A percentile compares a stretch with the other conserved stretches of the same genome.
Evolutionary conservation across 1,140 invertebrate genomes (phyloP).

Genomic region (Gonioctena quinquepunctata): DNA sequence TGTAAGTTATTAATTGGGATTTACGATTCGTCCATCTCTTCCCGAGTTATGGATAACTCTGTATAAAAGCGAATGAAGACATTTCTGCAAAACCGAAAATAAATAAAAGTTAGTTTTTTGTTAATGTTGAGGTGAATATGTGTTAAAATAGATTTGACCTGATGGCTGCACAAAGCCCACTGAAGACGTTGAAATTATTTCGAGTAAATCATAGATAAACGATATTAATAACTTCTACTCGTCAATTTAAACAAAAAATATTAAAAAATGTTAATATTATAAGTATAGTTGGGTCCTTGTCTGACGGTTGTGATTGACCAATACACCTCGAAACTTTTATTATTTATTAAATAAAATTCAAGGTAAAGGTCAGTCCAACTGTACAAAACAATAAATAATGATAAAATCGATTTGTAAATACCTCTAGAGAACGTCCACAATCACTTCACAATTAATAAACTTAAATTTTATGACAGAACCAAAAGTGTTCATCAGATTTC

Average conservation of each 20-base stretch:
- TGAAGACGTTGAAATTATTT: background rate
- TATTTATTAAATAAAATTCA: slow-evolving; percentile 25
- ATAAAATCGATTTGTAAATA: slow-evolving; percentile 30
- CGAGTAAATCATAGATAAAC: background rate
- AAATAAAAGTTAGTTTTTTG: slow-evolving; percentile 19
- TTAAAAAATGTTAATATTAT: background rate
- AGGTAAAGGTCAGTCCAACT: background rate
- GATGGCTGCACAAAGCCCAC: too few relatives aligned
- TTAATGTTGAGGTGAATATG: background rate
- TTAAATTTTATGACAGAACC: slow-evolving; percentile 40
- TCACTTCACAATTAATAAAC: slow-evolving; percentile 24
- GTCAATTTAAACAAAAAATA: background rate
- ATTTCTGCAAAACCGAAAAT: slow-evolving; percentile 41
- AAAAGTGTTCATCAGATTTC: slow-evolving; percentile 34
- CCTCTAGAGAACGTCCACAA: slow-evolving; percentile 11
- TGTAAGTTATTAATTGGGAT: slow-evolving; percentile 27
- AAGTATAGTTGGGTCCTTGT: slow-evolving; percentile 24
- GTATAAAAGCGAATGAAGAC: slow-evolving; percentile 34
- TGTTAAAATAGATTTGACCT: background rate
- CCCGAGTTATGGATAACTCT: slow-evolving; percentile 12
- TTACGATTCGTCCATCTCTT: slow-evolving; percentile 23
- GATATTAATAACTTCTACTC: background rate
- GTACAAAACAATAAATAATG: slow-evolving; percentile 15
- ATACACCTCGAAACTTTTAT: slow-evolving; percentile 22
- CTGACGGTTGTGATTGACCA: slow-evolving; percentile 35